phyloP scores from a whole-genome alignment of 2,888 invertebrate genomes.

The Agelastica alni region DNA sequence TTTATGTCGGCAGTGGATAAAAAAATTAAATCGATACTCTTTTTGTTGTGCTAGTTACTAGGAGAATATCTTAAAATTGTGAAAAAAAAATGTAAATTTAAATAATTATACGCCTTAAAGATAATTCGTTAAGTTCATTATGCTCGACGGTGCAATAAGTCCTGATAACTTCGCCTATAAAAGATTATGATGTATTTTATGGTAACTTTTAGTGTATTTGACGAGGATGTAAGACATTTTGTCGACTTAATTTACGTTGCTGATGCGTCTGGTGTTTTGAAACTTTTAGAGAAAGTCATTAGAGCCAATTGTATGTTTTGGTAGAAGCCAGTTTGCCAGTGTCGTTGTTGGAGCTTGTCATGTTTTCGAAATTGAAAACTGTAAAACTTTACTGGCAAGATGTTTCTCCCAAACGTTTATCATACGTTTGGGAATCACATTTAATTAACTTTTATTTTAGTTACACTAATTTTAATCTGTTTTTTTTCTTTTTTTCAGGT shows the following conservation, averaged over 20 bases:
- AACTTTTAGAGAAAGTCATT: constrained; percentile 13
- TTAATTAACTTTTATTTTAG: constrained; percentile 1
- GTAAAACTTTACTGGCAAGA: constrained; percentile 11
- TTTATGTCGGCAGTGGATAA: too few species aligned
- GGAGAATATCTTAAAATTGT: not conserved
- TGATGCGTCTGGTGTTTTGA: constrained; percentile 18
- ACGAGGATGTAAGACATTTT: constrained; percentile 17
- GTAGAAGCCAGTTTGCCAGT: constrained; percentile 1
- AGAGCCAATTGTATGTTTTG: constrained; percentile 13
- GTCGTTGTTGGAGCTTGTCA: not conserved
- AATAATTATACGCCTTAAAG: too few species aligned
- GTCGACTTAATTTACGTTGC: constrained; percentile 8
- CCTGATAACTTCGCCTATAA: constrained; percentile 20
- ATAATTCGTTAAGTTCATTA: too few species aligned
- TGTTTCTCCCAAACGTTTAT: not conserved
- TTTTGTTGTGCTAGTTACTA: too few species aligned
- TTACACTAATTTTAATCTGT: not conserved
- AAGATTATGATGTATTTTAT: constrained; percentile 18
- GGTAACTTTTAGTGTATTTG: constrained; percentile 16
- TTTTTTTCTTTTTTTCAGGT: not conserved
- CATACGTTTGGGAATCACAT: not conserved
- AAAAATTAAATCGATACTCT: too few species aligned
- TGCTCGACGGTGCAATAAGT: constrained; percentile 14
- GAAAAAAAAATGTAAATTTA: too few species aligned
- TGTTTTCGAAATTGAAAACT: constrained; percentile 18